Conservation (phyloP, 2,113 vertebrate genomes). For the Protomyctophum bolini region DNA sequence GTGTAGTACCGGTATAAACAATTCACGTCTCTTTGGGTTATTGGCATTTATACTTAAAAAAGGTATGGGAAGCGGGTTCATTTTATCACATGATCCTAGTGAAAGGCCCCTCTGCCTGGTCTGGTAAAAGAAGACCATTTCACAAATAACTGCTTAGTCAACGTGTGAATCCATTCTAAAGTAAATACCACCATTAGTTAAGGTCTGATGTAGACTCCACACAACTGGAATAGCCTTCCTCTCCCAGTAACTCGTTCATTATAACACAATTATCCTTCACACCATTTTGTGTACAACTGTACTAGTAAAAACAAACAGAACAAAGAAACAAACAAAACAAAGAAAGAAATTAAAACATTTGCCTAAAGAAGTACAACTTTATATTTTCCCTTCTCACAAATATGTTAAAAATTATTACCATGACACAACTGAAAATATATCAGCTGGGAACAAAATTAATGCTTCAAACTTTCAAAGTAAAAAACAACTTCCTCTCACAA, state of each 20-base stretch:
- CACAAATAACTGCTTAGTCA: constrained; percentile 19
- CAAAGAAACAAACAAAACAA: constrained; percentile 28
- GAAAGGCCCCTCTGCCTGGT: constrained; percentile 29
- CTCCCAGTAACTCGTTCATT: constrained; percentile 34
- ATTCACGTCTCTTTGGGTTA: constrained; percentile 58
- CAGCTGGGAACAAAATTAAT: constrained; percentile 51
- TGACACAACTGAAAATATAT: constrained; percentile 58
- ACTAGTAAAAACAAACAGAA: constrained; percentile 34
- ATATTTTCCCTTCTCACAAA: constrained; percentile 49
- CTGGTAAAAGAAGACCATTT: constrained; percentile 28
- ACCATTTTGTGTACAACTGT: constrained; percentile 46
- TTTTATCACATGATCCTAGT: constrained; percentile 26
- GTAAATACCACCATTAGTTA: constrained; percentile 46
- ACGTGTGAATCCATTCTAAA: constrained; percentile 20
- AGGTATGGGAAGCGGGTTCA: constrained; percentile 44
- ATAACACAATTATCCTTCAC: constrained; percentile 47
- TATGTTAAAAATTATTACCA: constrained; percentile 61
- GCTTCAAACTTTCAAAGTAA: constrained; percentile 55
- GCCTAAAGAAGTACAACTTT: constrained; percentile 69
- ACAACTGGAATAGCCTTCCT: constrained; percentile 20
- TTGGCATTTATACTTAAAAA: constrained; percentile 26
- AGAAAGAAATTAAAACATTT: constrained; percentile 48
- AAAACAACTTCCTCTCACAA: constrained; percentile 43
- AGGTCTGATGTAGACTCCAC: constrained; percentile 32
- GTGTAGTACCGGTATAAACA: constrained; percentile 27